These are phyloP conservation scores for Triops longicaudatus DNA, from an alignment of 1,140 invertebrate species.

Conservation along the genomic window DNA sequence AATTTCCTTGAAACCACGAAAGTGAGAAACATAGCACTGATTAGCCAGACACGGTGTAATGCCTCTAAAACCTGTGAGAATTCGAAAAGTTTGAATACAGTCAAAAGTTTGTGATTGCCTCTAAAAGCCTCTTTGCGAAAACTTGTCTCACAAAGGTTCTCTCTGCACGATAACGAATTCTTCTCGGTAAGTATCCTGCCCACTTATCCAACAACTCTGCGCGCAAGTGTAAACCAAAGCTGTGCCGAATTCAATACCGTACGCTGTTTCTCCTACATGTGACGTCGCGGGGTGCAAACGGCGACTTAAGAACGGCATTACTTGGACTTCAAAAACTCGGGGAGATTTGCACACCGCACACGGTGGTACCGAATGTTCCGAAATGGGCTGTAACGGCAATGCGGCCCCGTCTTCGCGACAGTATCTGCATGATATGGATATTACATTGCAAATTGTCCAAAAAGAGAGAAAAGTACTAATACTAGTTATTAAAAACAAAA, in stretches of 20 bases:
- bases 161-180: conserved; percentile 67
- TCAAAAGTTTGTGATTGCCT: background rate
- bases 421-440: conserved; percentile 56
- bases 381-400: conserved; percentile 54
- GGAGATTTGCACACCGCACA: conserved; percentile 63
- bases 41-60: background rate
- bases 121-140: background rate
- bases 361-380: conserved; percentile 40
- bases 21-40: background rate
- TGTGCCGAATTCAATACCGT: conserved; percentile 64
- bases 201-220: conserved; percentile 66
- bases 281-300: conserved; percentile 43
- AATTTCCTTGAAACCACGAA: background rate
- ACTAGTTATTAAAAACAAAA: background rate
- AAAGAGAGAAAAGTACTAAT: conserved; percentile 31
- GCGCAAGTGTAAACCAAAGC: conserved; percentile 69
- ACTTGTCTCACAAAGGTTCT: conserved; percentile 41
- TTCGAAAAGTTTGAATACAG: background rate
- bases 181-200: conserved; percentile 53
- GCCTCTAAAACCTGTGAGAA: background rate
- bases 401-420: conserved; percentile 43
- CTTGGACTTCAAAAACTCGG: conserved; percentile 67
- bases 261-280: conserved; percentile 30
- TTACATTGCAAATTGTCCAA: conserved; percentile 20
- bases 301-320: conserved; percentile 66